Conservation (phyloP, 2,888 invertebrate genomes). For the Acronicta leporina region DNA sequence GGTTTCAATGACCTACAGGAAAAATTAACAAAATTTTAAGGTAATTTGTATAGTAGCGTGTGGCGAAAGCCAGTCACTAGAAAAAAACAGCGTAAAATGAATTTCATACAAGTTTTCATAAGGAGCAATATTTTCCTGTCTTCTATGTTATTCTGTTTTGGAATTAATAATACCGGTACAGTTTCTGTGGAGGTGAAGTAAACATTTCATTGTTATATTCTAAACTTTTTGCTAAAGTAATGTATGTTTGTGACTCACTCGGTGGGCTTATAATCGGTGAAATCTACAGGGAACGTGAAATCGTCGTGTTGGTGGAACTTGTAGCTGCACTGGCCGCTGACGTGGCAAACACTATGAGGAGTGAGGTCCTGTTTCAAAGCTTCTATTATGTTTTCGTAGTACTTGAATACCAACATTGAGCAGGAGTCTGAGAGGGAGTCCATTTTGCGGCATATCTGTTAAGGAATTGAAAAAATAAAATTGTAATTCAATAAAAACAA, state of each 20-base stretch:
- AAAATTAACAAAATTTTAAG: too few relatives aligned
- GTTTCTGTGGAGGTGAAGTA: too few relatives aligned
- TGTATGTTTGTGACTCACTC: constrained; percentile 72
- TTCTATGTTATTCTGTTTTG: too few relatives aligned
- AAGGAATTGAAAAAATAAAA: not conserved
- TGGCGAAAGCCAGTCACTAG: too few relatives aligned
- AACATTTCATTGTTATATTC: too few relatives aligned
- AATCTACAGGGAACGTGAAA: constrained; percentile 87
- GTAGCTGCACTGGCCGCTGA: constrained; percentile 93
- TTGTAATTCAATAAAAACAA: not conserved
- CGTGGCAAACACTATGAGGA: constrained; percentile 91
- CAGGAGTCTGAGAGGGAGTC: constrained; percentile 94
- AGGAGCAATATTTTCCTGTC: too few relatives aligned
- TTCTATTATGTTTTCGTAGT: constrained; percentile 92
- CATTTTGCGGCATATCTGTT: constrained; percentile 90
- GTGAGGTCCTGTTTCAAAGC: constrained; percentile 90
- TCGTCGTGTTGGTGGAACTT: constrained; percentile 91
- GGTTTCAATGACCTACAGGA: too few relatives aligned
- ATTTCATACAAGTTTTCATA: too few relatives aligned
- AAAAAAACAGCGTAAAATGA: too few relatives aligned
- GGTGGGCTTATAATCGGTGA: constrained; percentile 88
- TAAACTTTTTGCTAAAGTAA: not conserved
- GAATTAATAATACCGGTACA: too few relatives aligned
- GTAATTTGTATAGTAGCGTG: too few relatives aligned
- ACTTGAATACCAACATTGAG: constrained; percentile 91